Evolutionary conservation across 2,888 invertebrate species (phyloP), one percentile per base, ranked within the genome.

Genomic region (Cosmorhoe ocellata): DNA sequence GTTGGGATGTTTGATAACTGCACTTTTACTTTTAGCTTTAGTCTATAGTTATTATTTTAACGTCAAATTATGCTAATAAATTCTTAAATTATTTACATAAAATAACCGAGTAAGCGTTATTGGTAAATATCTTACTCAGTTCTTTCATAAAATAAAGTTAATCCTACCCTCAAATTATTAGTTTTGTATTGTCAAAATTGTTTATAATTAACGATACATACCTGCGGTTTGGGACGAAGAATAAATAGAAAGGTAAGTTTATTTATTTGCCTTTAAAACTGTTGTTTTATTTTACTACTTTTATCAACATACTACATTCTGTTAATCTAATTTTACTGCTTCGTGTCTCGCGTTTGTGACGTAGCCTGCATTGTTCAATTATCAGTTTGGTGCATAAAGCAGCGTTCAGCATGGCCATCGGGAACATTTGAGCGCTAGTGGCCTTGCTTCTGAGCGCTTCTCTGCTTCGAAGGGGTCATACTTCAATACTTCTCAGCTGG

Each of bases 11-110:
- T n/a, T 66, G 62, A 65, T 64, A 58, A 56, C 56, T 44, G 71
- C 66, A 67, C 69, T 70, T 67, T 60, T 56, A 64, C 47, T 64
- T 66, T 45, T 68, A 66, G 66, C 62, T 66, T 64, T 52, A 58
- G 24, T 54, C 57, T 56, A 55, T 47, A 41, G 14, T 1, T 41
- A 36, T 8, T 24, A 24, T n/a, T 41, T 38, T 43, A 47, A 18
- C 39, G 37, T 39, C 4, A 18, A 18, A 9, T 12, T 34, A 43
- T 41, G 3, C 34, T 14, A 30, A 18, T 43, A 27, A 24, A 0
- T 1, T 38, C 24, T 9, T 42, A 37, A 27, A 24, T 27, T 32
- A 39, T 27, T 38, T 26, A 42, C 14, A 22, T 4, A n/a, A n/a
- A 11, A 0, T 22, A 36, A 8, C 5, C 4, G 8, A 27, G 3